Evolutionary conservation across 2,888 invertebrate species (phyloP), one percentile per base, ranked within the genome.

Genomic region (Schizaphis graminum): DNA sequence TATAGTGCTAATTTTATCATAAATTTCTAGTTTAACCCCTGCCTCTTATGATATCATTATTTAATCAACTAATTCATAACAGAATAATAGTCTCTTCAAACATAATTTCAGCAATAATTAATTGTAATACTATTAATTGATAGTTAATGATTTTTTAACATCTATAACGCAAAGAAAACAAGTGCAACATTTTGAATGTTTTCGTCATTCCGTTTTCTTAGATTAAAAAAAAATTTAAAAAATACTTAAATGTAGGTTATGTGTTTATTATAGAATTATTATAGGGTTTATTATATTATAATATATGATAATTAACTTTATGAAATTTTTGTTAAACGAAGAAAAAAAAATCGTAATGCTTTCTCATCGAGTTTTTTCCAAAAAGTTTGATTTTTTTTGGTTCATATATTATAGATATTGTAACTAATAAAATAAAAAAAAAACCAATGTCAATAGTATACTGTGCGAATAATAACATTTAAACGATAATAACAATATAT

Each of bases 131-230:
- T 86, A 35, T 91, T 67, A 89, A 93, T 47, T 89, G 84, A 89
- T 89, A 89, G 91, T 94, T 90, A 28, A 86, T 91, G 86, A 77
- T 77, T 77, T 77, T 77, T 77, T 77, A 77, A 77, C 77, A 77
- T 41, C 67, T 86, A 90, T 90, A 91, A 94, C 67, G 26, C n/a
- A 90, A 91, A 87, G 85, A 94, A 94, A 91, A 91, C 61, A 94
- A 87, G 26, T 90, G 90, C 86, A 91, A 91, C 94, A 91, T 94
- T 86, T 94, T 91, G 85, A 85, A 93, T 93, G 93, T 94, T 91
- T 91, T 91, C 84, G 91, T 91, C 94, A 94, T 94, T 94, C 94
- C 90, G 90, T 91, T 93, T 90, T 89, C 89, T 93, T 93, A 93
- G 93, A 90, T 35, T 47, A 93, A 89, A 89, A 86, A 57, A 56